Percentiles rank a stretch among this genome's conserved stretches.
These are phyloP conservation scores for Lerema accius DNA, from an alignment of 1,140 invertebrate genomes.

Conservation along the genomic window DNA sequence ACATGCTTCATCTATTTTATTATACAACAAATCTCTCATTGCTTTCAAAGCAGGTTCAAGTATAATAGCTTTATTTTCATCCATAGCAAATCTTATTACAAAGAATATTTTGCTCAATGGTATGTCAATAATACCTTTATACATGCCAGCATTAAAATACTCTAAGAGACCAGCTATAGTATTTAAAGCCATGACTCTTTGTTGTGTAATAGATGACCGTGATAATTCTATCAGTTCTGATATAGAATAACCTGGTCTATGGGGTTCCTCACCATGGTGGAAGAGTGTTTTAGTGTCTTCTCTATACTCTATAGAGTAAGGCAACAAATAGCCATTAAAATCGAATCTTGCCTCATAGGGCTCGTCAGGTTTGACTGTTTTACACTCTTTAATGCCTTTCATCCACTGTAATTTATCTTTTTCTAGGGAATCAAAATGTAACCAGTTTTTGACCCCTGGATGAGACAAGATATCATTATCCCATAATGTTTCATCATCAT, in stretches of 20 bases:
- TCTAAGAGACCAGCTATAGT: constrained; percentile 91
- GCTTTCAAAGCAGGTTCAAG: constrained; percentile 89
- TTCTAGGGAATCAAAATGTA: constrained; percentile 92
- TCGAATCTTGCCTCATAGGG: constrained; percentile 89
- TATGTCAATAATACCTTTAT: constrained; percentile 86
- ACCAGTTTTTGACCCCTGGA: constrained; percentile 87
- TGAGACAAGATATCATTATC: constrained; percentile 85
- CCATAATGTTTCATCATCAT: constrained; percentile 67
- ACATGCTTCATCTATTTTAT: constrained; percentile 89
- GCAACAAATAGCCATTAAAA: constrained; percentile 87
- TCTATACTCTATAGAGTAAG: constrained; percentile 85
- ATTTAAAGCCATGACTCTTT: constrained; percentile 90
- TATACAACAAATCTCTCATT: constrained; percentile 88
- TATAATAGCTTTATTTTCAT: constrained; percentile 90
- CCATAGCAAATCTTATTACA: constrained; percentile 91
- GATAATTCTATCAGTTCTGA: constrained; percentile 92
- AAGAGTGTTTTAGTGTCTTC: constrained; percentile 87
- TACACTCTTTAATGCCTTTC: constrained; percentile 84
- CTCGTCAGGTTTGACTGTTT: constrained; percentile 74
- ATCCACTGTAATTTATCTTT: constrained; percentile 94
- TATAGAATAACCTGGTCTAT: constrained; percentile 94
- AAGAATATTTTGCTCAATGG: constrained; percentile 89
- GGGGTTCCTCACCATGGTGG: constrained; percentile 96
- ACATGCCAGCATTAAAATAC: constrained; percentile 88
- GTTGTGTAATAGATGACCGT: constrained; percentile 88